Conservation (phyloP, 2,888 invertebrate genomes). For the Eledone cirrhosa region DNA sequence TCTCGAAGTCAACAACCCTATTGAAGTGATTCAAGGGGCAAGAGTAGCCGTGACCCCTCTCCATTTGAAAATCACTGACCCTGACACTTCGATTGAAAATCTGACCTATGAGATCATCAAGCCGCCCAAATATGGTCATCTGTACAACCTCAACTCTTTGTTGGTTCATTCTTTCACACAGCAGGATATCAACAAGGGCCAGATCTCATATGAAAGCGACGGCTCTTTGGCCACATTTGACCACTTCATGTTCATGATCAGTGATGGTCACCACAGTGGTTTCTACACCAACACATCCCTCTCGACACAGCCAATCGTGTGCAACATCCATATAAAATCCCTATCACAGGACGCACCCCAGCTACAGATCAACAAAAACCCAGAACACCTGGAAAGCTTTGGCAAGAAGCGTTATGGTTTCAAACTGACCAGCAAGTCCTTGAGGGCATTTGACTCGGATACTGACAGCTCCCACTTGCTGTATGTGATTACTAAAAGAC, state of each 20-base stretch:
- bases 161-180: slow-evolving; percentile 60
- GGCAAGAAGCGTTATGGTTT: slow-evolving; percentile 56
- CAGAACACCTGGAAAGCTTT: slow-evolving; percentile 55
- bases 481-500: slow-evolving; percentile 57
- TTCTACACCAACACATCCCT: slow-evolving; percentile 60
- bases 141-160: slow-evolving; percentile 52
- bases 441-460: slow-evolving; percentile 59
- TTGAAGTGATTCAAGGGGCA: slow-evolving; percentile 59
- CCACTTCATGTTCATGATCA: slow-evolving; percentile 59
- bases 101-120: slow-evolving; percentile 62
- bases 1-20: slow-evolving; percentile 52
- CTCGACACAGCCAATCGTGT: slow-evolving; percentile 56
- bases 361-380: slow-evolving; percentile 53
- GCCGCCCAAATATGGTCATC: slow-evolving; percentile 59
- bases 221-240: slow-evolving; percentile 54
- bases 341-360: slow-evolving; percentile 59
- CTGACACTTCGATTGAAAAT: slow-evolving; percentile 57
- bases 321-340: slow-evolving; percentile 61
- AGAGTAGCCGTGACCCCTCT: slow-evolving; percentile 50
- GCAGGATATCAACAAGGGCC: slow-evolving; percentile 61
- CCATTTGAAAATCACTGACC: slow-evolving; percentile 57
- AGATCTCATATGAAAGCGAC: slow-evolving; percentile 59
- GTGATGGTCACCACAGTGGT: slow-evolving; percentile 59
- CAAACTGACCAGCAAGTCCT: slow-evolving; percentile 51
- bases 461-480: slow-evolving; percentile 52